Evolutionary conservation across 2,113 vertebrate genomes (phyloP).

Genomic region (Rhinolophus sinicus): DNA sequence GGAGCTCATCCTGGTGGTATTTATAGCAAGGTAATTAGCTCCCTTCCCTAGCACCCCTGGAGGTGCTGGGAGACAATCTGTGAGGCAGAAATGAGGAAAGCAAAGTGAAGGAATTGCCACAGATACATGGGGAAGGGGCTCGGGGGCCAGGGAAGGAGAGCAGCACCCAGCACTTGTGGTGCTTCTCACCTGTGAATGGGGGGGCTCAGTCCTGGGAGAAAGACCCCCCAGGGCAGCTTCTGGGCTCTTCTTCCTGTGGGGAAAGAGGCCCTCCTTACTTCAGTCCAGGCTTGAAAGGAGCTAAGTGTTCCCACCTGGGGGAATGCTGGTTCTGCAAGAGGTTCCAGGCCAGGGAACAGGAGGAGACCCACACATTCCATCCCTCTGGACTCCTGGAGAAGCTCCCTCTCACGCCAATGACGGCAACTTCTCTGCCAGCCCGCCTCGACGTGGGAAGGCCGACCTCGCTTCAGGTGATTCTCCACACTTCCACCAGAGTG

Average conservation of each 20-base stretch:
- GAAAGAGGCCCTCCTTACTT: not conserved
- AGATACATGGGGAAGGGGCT: not conserved
- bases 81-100: constrained; percentile 45
- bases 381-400: not conserved
- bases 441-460: not conserved
- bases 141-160: not conserved
- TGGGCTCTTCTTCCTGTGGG: not conserved
- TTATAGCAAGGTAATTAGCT: constrained; percentile 73
- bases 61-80: constrained; percentile 25
- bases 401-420: not conserved
- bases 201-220: not conserved
- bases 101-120: not conserved
- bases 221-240: not conserved
- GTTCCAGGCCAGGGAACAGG: not conserved
- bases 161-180: not conserved
- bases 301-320: not conserved
- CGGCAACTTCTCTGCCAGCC: not conserved
- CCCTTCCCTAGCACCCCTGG: constrained; percentile 54
- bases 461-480: not conserved
- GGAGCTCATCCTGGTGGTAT: constrained; percentile 59
- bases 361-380: not conserved
- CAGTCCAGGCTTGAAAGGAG: not conserved
- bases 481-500: not conserved
- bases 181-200: not conserved
- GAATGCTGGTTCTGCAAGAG: not conserved